phyloP scores from a whole-genome alignment of 2,113 vertebrate genomes.

The Climacteris rufus region DNA sequence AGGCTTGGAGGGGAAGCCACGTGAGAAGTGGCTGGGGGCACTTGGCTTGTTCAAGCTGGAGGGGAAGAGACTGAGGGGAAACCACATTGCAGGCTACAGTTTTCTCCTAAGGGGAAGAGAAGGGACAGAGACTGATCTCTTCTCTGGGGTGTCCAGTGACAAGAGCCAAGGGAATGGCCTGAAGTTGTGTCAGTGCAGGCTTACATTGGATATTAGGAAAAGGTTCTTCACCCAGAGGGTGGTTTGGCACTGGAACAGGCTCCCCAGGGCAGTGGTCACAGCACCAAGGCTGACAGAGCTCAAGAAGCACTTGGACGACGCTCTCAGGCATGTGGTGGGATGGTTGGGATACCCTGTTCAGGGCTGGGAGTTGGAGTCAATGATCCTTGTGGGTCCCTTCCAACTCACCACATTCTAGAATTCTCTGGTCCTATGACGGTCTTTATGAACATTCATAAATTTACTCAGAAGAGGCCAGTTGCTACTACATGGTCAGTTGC shows the following conservation, averaged over 20 bases:
- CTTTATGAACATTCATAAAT: neutral
- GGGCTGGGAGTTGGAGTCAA: neutral
- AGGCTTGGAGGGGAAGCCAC: neutral
- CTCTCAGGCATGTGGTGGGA: neutral
- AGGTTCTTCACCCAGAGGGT: neutral
- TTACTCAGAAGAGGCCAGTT: neutral
- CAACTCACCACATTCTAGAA: neutral
- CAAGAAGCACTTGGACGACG: neutral
- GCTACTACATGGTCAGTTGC: neutral
- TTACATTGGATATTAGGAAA: neutral
- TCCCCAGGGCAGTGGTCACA: no score
- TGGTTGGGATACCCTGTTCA: neutral
- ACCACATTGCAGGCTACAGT: neutral
- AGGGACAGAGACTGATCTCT: neutral
- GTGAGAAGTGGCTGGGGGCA: neutral
- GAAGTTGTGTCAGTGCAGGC: neutral
- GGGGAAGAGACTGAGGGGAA: neutral
- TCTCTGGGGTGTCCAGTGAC: neutral
- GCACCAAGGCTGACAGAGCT: neutral
- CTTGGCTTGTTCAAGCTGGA: neutral
- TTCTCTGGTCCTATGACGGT: neutral
- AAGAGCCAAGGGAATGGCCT: fast-evolving
- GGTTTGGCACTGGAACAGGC: neutral
- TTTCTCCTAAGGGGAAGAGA: neutral
- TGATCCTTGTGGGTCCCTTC: neutral